These are phyloP conservation scores for Dryoscopus gambensis DNA, from an alignment of 2,113 vertebrate species.

Conservation along the genomic window DNA sequence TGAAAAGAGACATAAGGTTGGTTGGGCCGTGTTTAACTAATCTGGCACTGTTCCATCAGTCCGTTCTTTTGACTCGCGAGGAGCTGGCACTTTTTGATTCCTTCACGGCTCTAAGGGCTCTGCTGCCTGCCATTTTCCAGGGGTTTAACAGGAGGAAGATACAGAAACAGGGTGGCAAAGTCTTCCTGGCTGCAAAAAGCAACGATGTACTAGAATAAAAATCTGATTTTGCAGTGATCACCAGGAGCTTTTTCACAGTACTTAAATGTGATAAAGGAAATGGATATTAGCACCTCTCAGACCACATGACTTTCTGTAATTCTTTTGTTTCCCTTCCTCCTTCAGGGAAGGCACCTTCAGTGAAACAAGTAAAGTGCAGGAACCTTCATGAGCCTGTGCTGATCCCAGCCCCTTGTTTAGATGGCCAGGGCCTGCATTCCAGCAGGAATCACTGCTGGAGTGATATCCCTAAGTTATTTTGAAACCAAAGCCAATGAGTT, in stretches of 20 bases:
- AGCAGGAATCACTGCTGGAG: neutral
- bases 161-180: neutral
- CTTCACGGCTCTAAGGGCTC: rapidly evolving
- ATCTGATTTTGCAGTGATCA: neutral
- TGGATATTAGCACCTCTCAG: neutral
- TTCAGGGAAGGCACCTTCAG: neutral
- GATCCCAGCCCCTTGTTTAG: neutral
- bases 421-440: neutral
- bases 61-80: rapidly evolving
- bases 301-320: rapidly evolving
- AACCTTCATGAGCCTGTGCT: neutral
- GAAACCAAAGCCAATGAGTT: neutral
- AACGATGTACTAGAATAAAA: neutral
- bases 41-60: neutral
- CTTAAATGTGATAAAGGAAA: neutral
- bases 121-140: neutral
- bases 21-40: neutral
- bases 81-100: neutral
- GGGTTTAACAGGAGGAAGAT: neutral
- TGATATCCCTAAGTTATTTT: neutral
- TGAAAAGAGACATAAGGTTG: neutral
- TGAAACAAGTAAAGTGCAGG: neutral
- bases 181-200: neutral
- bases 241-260: neutral
- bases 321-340: neutral